Percentiles rank a stretch among this genome's conserved stretches.
These are phyloP conservation scores for Pseudoips prasinana DNA, from an alignment of 2,888 invertebrate genomes.

Conservation along the genomic window DNA sequence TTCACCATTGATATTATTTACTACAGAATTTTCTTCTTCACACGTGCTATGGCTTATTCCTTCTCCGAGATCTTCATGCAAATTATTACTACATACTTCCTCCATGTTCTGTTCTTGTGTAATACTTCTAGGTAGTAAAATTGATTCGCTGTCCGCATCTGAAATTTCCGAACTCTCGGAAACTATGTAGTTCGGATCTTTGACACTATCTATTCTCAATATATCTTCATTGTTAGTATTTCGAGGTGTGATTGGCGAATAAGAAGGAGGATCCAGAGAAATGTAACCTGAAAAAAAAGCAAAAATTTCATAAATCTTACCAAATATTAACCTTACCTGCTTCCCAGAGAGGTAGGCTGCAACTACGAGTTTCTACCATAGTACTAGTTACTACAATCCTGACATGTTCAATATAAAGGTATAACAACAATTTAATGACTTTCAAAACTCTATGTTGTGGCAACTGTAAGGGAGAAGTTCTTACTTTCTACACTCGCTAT, in stretches of 20 bases:
- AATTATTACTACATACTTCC: slow-evolving; percentile 4
- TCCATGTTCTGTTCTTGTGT: slow-evolving; percentile 5
- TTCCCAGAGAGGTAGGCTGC: slow-evolving; percentile 1
- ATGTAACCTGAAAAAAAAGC: no score
- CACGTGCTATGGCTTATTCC: slow-evolving; percentile 3
- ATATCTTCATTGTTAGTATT: slow-evolving; percentile 2
- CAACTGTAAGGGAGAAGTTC: slow-evolving; percentile 1
- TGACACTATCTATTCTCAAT: slow-evolving; percentile 5
- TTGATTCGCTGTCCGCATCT: slow-evolving; percentile 5
- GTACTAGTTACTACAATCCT: slow-evolving; percentile 2
- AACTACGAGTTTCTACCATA: slow-evolving; percentile 2
- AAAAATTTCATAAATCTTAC: background rate
- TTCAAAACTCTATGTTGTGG: slow-evolving; percentile 2
- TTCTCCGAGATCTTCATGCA: slow-evolving; percentile 2
- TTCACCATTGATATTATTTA: slow-evolving; percentile 1
- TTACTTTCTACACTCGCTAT: slow-evolving; percentile 4
- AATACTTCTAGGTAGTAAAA: slow-evolving; percentile 5
- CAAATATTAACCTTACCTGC: slow-evolving; percentile 3
- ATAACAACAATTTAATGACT: slow-evolving; percentile 2
- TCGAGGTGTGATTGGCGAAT: slow-evolving; percentile 3
- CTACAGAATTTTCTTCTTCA: slow-evolving; percentile 5
- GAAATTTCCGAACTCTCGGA: no score
- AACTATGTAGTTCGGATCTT: slow-evolving; percentile 4
- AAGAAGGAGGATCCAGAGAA: slow-evolving; percentile 3
- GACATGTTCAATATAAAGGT: slow-evolving; percentile 2